These are phyloP conservation scores for Ophonus ardosiacus DNA, from an alignment of 2,888 invertebrate species.

Conservation along the genomic window DNA sequence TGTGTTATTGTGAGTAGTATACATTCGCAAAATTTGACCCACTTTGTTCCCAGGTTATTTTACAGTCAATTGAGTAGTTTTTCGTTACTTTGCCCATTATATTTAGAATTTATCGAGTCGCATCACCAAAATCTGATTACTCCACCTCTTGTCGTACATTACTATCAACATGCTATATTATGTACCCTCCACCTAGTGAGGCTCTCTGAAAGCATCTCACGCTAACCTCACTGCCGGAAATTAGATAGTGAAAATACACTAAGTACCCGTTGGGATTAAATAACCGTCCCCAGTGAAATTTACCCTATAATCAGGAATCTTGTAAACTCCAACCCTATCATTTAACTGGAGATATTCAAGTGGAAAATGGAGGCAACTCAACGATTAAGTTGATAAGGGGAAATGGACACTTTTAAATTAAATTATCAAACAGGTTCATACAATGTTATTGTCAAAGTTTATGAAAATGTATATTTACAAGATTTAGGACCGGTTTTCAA, in stretches of 20 bases:
- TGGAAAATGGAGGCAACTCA: neutral
- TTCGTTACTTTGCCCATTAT: too few species aligned
- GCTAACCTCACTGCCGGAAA: slow-evolving; percentile 5
- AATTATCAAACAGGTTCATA: neutral
- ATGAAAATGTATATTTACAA: too few species aligned
- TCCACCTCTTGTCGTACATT: neutral
- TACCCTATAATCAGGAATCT: slow-evolving; percentile 24
- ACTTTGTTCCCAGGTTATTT: too few species aligned
- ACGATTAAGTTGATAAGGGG: neutral
- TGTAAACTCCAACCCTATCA: slow-evolving; percentile 8
- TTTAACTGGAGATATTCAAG: neutral
- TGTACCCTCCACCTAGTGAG: neutral
- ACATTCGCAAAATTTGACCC: too few species aligned
- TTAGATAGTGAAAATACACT: slow-evolving; percentile 33
- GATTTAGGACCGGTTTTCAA: too few species aligned
- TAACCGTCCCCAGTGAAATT: slow-evolving; percentile 15
- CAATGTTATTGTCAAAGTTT: too few species aligned
- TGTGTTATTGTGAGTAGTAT: too few species aligned
- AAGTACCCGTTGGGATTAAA: slow-evolving; percentile 24
- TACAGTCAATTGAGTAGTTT: too few species aligned
- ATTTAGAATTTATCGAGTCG: too few species aligned
- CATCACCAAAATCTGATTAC: too few species aligned
- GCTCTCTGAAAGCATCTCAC: neutral
- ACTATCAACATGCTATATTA: neutral
- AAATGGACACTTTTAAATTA: neutral